Evolutionary conservation across 2,888 invertebrate genomes (phyloP).

Genomic region (Eulithis prunata): DNA sequence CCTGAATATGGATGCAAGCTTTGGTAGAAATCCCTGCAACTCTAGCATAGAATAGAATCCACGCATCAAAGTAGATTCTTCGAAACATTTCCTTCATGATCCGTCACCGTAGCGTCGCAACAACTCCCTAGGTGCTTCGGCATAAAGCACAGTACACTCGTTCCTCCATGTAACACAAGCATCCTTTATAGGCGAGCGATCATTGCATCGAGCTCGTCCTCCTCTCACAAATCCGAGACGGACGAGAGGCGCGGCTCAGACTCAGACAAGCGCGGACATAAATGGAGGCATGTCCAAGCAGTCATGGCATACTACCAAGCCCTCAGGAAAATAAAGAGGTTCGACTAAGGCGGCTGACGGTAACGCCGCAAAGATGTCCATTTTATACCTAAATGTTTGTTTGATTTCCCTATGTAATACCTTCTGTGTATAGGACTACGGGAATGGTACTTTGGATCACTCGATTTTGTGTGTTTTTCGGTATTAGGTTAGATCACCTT

Average conservation of each 20-base stretch:
- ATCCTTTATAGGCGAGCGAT: constrained; percentile 82
- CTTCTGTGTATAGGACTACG: constrained; percentile 79
- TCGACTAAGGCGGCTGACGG: constrained; percentile 58
- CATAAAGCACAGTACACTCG: constrained; percentile 57
- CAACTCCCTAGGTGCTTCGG: constrained; percentile 54
- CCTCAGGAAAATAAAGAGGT: constrained; percentile 96
- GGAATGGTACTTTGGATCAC: constrained; percentile 75
- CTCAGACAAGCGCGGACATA: constrained; percentile 85
- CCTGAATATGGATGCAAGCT: constrained; percentile 24
- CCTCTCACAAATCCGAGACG: constrained; percentile 76
- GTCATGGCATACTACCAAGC: constrained; percentile 96
- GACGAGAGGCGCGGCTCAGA: constrained; percentile 74
- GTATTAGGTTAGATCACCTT: constrained; percentile 77
- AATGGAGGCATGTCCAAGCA: constrained; percentile 94
- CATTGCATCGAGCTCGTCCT: constrained; percentile 80
- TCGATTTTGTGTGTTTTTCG: constrained; percentile 77
- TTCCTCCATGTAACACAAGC: constrained; percentile 67
- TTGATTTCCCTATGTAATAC: constrained; percentile 73
- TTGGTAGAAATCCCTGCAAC: constrained; percentile 24
- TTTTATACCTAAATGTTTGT: constrained; percentile 72
- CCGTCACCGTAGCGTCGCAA: constrained; percentile 52
- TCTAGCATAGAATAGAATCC: constrained; percentile 22
- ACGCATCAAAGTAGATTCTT: constrained; percentile 21
- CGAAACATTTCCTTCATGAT: constrained; percentile 7
- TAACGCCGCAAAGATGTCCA: constrained; percentile 68